Base-by-base conservation (phyloP, 1,140 invertebrate species). In the Drosophila mayri region DNA sequence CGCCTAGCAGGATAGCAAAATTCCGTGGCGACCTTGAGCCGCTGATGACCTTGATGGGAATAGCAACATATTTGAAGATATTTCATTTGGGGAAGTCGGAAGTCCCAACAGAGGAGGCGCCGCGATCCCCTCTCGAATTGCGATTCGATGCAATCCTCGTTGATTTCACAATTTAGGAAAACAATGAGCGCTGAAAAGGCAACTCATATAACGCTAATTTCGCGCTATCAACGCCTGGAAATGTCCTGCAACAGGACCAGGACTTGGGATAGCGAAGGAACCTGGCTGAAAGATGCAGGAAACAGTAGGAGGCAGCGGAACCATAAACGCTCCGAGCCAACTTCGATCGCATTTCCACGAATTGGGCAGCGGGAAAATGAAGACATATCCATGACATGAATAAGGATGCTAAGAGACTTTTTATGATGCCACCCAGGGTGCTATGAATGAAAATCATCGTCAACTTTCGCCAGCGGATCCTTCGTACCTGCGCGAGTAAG, bases 171-270 rank as follows among this genome's bases (percentile, higher is more conserved):
- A 88, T 84, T 88, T 84, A 52, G 28, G 47, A 0, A 35, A 64
- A 87, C 83, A 87, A 87, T 80, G 80, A 47, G 28, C 14, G n/a
- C 37, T 87, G 84, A 87, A 87, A 81, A 80, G 85, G 73, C 64
- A 66, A 77, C 52, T 80, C 83, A 87, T 87, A 87, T 87, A 87
- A 87, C 83, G 80, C 83, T 87, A 87, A 87, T 87, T 88, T 87
- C 32, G 72, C 72, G 71, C 83, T 83, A 87, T 87, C 83, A 79
- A 83, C 67, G 57, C 30, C 41, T 41, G 54, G 20, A 65, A 65
- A 82, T 81, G 49, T 61, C 74, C 73, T 46, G 63, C 66, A 71
- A 63, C 40, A 44, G 32, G 11, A 50, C 22, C 32, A 30, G 7
- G 3, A 22, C 28, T 32, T 18, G 28, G 32, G 0, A 68, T 6